Percentiles rank a stretch among this genome's conserved stretches.
Evolutionary conservation across 2,797 vertebrate species (phyloP).

Genomic region (Todus mexicanus): DNA sequence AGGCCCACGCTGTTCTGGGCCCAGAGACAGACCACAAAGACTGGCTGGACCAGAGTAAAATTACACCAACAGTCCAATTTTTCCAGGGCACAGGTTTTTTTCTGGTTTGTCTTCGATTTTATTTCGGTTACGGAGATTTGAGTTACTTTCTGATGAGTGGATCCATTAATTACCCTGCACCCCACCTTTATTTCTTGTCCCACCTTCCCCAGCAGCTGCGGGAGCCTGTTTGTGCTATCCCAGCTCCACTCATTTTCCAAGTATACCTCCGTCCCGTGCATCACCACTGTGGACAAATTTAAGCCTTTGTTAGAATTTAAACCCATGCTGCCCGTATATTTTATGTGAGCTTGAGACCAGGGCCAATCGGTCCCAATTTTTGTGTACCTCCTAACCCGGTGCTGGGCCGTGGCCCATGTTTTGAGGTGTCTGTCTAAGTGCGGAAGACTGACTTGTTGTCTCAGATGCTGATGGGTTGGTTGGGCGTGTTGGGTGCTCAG

Average conservation of each 20-base stretch:
- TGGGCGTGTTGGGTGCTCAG: background rate
- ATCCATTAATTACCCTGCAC: slow-evolving; percentile 47
- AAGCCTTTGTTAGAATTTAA: slow-evolving; percentile 34
- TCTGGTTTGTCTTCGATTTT: slow-evolving; percentile 9
- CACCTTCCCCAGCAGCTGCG: slow-evolving; percentile 28
- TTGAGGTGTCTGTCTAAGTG: background rate
- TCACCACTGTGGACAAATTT: slow-evolving; percentile 46
- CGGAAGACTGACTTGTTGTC: background rate
- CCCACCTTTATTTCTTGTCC: slow-evolving; percentile 55
- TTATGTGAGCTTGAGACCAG: slow-evolving; percentile 54
- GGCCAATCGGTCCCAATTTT: slow-evolving; percentile 6
- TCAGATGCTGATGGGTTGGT: background rate
- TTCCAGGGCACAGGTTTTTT: slow-evolving; percentile 29
- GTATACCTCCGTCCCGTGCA: slow-evolving; percentile 32
- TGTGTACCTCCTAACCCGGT: slow-evolving; percentile 27
- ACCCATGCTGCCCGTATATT: slow-evolving; percentile 53
- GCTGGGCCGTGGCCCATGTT: background rate
- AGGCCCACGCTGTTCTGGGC: background rate
- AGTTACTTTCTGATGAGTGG: slow-evolving; percentile 7
- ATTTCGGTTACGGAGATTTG: slow-evolving; percentile 36
- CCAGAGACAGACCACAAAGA: slow-evolving; percentile 61
- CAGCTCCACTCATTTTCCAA: slow-evolving; percentile 58
- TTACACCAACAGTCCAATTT: slow-evolving; percentile 52
- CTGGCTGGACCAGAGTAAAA: slow-evolving; percentile 56
- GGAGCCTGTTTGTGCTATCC: slow-evolving; percentile 45